phyloP scores from a whole-genome alignment of 2,888 invertebrate species.

The Habroteleia sp. region DNA sequence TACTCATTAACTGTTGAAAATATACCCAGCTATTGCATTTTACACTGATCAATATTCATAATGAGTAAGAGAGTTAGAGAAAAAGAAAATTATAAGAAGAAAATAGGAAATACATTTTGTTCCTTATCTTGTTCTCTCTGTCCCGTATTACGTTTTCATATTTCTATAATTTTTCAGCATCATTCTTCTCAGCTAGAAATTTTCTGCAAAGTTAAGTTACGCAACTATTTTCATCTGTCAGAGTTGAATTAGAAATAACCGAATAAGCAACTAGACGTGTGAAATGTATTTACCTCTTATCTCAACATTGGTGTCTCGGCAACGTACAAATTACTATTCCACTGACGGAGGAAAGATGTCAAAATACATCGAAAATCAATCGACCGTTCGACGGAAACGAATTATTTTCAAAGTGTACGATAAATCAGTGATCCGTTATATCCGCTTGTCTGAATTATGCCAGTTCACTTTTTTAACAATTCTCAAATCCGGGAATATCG shows the following conservation, averaged over 20 bases:
- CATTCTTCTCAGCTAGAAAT: too few relatives aligned
- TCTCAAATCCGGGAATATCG: slow-evolving; percentile 39
- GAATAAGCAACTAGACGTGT: slow-evolving; percentile 20
- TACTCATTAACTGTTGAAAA: too few relatives aligned
- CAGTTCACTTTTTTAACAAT: slow-evolving; percentile 40
- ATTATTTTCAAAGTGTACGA: slow-evolving; percentile 63
- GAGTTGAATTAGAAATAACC: slow-evolving; percentile 22
- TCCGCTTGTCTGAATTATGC: slow-evolving; percentile 48
- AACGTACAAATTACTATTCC: slow-evolving; percentile 54
- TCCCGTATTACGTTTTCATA: too few relatives aligned
- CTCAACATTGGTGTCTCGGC: slow-evolving; percentile 11
- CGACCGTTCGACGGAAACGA: slow-evolving; percentile 54
- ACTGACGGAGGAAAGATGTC: slow-evolving; percentile 43
- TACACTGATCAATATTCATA: too few relatives aligned
- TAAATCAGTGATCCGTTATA: slow-evolving; percentile 62
- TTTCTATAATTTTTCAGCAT: too few relatives aligned
- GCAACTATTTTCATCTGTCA: slow-evolving; percentile 6
- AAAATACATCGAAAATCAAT: slow-evolving; percentile 55
- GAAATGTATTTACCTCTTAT: slow-evolving; percentile 41
- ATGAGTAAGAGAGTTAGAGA: too few relatives aligned
- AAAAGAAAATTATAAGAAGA: too few relatives aligned
- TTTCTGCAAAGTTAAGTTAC: neutral
- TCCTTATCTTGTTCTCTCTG: too few relatives aligned
- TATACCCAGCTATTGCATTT: too few relatives aligned
- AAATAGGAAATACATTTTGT: too few relatives aligned